Evolutionary conservation across 2,797 vertebrate species (phyloP), one percentile per base, ranked within the genome.

Genomic region (Sebastes dallii): DNA sequence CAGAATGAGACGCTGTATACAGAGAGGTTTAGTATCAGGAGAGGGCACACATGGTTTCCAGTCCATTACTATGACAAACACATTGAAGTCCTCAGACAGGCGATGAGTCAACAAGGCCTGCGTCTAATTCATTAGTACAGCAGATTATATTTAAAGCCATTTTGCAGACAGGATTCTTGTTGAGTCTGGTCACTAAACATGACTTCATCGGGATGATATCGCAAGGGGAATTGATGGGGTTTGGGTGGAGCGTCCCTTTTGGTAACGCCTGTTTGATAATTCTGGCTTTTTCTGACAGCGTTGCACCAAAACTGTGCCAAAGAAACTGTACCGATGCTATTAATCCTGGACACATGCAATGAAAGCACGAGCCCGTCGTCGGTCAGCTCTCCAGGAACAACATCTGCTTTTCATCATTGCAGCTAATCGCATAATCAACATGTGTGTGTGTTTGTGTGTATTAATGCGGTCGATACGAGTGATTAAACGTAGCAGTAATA

Each of bases 391-490:
- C 61, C 64, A 83, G 39, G 80, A 88, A 84, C 60, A 77, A 75
- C 92, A 92, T 93, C 91, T 95, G 92, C 74, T 92, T 84, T 91
- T 73, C 72, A 92, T 95, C 88, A 80, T 39, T 46, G 56, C 72
- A 83, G 69, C 85, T 88, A 88, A 89, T 90, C 79, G 80, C 46
- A 85, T 56, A 82, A 93, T 90, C 83, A 91, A 69, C 85, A 71
- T 56, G 59, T 24, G 80, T 75, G 64, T 71, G 69, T 54, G n/a
- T 24, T 20, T 64, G 66, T 66, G 77, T 75, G 52, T 72, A 60
- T 69, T 67, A 73, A 54, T 80, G 72, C 66, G 66, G 58, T 66
- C 54, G 67, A 82, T 87, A 78, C 30, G 82, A 80, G 46, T 69
- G 50, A 87, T 84, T 75, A 78, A 85, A 84, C 72, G 46, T 52